Base-by-base conservation (phyloP, 2,888 invertebrate genomes). In the Odontomyia ornata region DNA sequence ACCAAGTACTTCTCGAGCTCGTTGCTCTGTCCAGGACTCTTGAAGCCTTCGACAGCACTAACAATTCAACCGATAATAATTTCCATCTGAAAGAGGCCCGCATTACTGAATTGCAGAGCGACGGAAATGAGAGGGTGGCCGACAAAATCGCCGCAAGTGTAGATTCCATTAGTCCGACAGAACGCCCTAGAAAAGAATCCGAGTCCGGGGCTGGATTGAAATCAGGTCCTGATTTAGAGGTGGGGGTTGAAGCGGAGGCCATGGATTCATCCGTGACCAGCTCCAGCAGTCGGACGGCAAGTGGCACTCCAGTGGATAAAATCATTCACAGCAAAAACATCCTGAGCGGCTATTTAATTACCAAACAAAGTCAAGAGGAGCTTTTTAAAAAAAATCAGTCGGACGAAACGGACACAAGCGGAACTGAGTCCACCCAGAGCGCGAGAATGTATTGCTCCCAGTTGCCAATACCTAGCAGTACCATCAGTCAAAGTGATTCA, bases 1-100 rank as follows among this genome's bases (percentile, higher is more conserved):
- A 86, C 79, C 82, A 83, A 25, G 85, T 84, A 1, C 80, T 86
- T 27, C 79, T 82, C 57, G 86, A 86, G 79, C 82, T 86, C 73
- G 73, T 73, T 57, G 43, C 56, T 30, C 76, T 78, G 1, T 75
- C 80, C 47, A 79, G 27, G 60, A 77, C 0, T 46, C 77, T 72
- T 52, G 72, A 73, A 75, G 65, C 65, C 18, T 13, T 78, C 11
- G 75, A 73, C 43, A 52, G 64, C 60, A 60, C 73, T 27, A 75
- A 47, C 64, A 72, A 25, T 36, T 28, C 67, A 21, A 36, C 9
- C 18, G 47, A 15, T 13, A 52, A 71, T 47, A 69, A 47, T 25
- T n/a, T 21, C 25, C 46, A 13, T 13, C 30, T 9, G 36, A 23
- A 46, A 9, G 15, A 13, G 4, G 46, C 64, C 36, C 57, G 73